Evolutionary conservation across 2,113 vertebrate species (phyloP).

Genomic region (Bos javanicus): DNA sequence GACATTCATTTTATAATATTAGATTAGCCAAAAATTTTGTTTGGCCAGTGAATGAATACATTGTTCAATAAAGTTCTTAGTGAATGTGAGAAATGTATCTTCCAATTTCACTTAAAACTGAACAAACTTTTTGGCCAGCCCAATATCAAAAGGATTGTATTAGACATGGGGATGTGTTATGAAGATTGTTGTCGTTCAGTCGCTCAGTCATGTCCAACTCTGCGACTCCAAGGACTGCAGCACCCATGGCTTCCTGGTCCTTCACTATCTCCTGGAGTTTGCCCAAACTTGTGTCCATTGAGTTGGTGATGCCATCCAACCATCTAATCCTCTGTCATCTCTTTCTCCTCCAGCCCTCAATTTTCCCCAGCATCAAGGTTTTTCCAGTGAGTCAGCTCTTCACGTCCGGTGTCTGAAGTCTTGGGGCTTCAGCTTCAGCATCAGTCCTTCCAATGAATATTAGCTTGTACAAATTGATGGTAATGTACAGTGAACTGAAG

Average conservation of each 20-base stretch:
- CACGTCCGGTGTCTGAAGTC: accelerated
- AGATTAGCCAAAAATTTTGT: not conserved
- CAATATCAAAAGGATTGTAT: not conserved
- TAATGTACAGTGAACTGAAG: not conserved
- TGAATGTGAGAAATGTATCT: not conserved
- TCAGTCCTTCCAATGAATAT: not conserved
- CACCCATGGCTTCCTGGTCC: not conserved
- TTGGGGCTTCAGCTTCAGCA: not conserved
- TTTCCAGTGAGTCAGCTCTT: not conserved
- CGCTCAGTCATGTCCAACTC: too few species aligned
- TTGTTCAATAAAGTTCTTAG: not conserved
- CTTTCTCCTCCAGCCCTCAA: not conserved
- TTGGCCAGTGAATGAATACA: not conserved
- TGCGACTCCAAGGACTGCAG: not conserved
- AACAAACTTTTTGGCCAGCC: not conserved
- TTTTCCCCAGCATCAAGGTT: not conserved
- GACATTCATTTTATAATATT: not conserved
- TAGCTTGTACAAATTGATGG: not conserved
- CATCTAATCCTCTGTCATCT: not conserved
- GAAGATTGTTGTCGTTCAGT: not conserved
- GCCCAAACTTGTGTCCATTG: not conserved
- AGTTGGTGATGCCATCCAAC: not conserved
- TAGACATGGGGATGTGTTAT: not conserved
- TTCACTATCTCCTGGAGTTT: not conserved
- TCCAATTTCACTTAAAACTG: not conserved